phyloP scores from a whole-genome alignment of 2,797 vertebrate species.

The Harpagifer antarcticus region DNA sequence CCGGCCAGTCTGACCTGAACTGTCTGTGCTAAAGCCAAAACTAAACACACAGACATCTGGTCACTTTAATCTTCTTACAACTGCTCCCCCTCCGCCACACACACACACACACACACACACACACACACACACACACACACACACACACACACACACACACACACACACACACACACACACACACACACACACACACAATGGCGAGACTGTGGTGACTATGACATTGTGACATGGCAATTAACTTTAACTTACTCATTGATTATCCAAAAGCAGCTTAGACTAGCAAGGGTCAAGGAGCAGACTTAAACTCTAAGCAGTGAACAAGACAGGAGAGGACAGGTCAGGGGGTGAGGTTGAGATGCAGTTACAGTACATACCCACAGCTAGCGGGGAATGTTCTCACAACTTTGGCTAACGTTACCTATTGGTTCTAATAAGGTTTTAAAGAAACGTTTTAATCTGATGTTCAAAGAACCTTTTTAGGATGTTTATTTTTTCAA shows the following conservation, averaged over 20 bases:
- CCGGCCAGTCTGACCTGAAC: constrained; percentile 43
- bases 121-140: not conserved
- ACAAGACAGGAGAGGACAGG: constrained; percentile 31
- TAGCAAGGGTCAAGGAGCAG: constrained; percentile 74
- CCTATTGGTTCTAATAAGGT: too few relatives aligned
- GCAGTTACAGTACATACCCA: not conserved
- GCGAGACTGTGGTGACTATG: constrained; percentile 67
- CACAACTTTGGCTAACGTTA: too few relatives aligned
- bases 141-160: too few relatives aligned
- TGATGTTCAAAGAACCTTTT: too few relatives aligned
- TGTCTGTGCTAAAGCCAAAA: constrained; percentile 67
- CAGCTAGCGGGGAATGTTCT: too few relatives aligned
- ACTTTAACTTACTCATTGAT: constrained; percentile 79
- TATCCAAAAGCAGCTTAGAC: constrained; percentile 77
- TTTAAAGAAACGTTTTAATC: too few relatives aligned
- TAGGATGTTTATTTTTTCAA: too few relatives aligned
- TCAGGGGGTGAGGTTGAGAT: constrained; percentile 35
- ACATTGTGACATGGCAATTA: constrained; percentile 82
- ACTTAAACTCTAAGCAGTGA: constrained; percentile 42
- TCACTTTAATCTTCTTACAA: constrained; percentile 78
- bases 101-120: too few relatives aligned
- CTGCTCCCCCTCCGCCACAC: constrained; percentile 33
- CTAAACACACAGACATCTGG: constrained; percentile 79
- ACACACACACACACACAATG: constrained; percentile 28
- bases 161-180: not conserved